Evolutionary conservation across 2,113 vertebrate species (phyloP), one percentile per base, ranked within the genome.

Genomic region (Protobothrops mucrosquamatus): DNA sequence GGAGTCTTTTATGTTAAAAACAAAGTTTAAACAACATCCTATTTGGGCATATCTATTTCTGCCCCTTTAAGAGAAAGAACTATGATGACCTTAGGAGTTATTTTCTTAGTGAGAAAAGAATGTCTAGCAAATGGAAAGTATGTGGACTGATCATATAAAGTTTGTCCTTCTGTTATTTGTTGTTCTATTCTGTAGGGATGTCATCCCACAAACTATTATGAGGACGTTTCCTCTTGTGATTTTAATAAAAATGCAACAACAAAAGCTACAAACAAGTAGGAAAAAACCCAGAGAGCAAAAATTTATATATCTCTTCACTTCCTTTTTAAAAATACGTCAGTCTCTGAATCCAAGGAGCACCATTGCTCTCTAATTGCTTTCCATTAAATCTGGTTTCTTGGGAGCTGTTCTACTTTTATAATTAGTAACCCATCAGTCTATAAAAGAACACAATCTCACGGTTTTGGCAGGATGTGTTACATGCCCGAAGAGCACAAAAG

Each of bases 341-440:
- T 39, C 7, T 81, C 7, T 81, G 34, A 81, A 81, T 0, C 0
- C 2, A 7, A 29, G 87, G 88, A 94, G 64, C 69, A 3, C 14
- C 22, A 1, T 55, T 5, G 81, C 61, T 15, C 48, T 55, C 81
- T 93, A 89, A 93, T 23, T 54, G 93, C 10, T 91, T 92, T 90
- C 54, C 15, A 92, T 55, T 55, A 94, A 93, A 87, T 91, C 64
- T 55, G 23, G 12, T 39, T 91, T 91, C 52, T 92, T 74, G 23
- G 39, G 81, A 43, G 48, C 74, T 89, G 2, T 34, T 94, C 95
- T 94, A 26, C 64, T 56, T 26, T 14, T 6, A 0, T 87, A 96
- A 96, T 94, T 69, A 93, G 90, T 95, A 96, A 96, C 57, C 81
- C 1, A 87, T 92, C 64, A 43, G 86, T 64, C 93, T 94, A 86